Evolutionary conservation across 2,888 invertebrate species (phyloP), one percentile per base, ranked within the genome.

Genomic region (Sphinx pinastri): DNA sequence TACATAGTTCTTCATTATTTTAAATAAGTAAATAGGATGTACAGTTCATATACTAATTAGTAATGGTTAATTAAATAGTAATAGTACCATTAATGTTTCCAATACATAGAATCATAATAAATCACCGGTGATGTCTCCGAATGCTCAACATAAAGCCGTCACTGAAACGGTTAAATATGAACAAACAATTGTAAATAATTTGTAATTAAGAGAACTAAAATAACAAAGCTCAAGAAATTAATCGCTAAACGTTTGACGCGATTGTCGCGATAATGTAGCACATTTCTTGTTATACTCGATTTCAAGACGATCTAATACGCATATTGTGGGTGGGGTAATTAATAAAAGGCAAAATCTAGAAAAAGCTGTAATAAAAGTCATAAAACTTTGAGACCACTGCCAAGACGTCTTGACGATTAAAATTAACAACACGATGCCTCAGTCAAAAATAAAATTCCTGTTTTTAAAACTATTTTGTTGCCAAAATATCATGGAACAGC

Each of bases 391-490:
- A 89, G 84, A 86, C 88, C 88, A 86, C 88, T 93, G 93, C 93
- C 93, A 93, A 93, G 90, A 91, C 80, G 85, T 90, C 84, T 85
- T 87, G 87, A 88, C 85, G 90, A 93, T 92, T 90, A 91, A 90
- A 92, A 92, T 91, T 89, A 89, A 91, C 86, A 88, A 82, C 85
- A 76, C 79, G 78, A 76, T 78, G 84, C 79, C 49, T 75, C 81
- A 72, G 76, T 84, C 82, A 78, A 87, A 91, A 91, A 92, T 89
- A 91, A 90, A 90, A 88, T 82, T 86, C 77, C 79, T 85, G 84
- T 85, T 90, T 89, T 88, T 81, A 83, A 88, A 88, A 88, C 82
- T 84, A 86, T 91, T 88, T 88, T 85, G 84, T 83, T 91, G 89
- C 88, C 89, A 93, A 90, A 90, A 89, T 91, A 89, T 85, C 81